Evolutionary conservation across 2,113 vertebrate species (phyloP), one percentile per base, ranked within the genome.

Genomic region (Petrocephalus microphthalmus): DNA sequence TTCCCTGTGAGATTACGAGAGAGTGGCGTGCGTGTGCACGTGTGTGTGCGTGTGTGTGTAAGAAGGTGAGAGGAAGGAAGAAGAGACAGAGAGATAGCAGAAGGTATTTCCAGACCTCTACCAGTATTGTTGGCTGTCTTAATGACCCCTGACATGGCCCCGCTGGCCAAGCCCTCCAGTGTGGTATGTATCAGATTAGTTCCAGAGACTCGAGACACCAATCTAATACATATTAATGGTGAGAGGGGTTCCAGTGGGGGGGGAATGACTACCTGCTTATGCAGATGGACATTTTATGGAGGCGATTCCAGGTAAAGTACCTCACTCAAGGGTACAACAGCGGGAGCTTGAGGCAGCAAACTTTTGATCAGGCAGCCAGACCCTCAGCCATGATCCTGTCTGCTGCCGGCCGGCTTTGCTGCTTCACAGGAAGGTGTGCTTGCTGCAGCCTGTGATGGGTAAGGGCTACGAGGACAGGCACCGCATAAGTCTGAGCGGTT

Each of bases 261-360:
- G 29, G 71, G 19, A 78, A 78, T 78, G 33, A 78, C 71, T 83
- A 83, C 45, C 81, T 49, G 37, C 45, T 83, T 22, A 83, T 42
- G 81, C 81, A 83, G 81, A 45, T 49, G 45, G 78, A 82, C 78
- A 82, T 82, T 82, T 82, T n/a, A 82, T 82, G 45, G 81, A 45
- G 37, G 81, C 22, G 37, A 49, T 78, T 78, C 71, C 33, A 78
- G 71, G 71, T 78, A 78, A 78, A 78, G 71, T 78, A 78, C 71
- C 71, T 78, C 2, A 29, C 71, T 78, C 71, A 83, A 49, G 81
- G 45, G 81, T 83, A 83, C 45, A 83, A 83, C 81, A 83, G 81
- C 37, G 37, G 37, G 3, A 83, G 81, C 37, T 78, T 1, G 45
- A 22, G 37, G 49, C 7, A n/a, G 81, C 4, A 49, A 49, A 82